Base-by-base conservation (phyloP, 2,113 vertebrate genomes). In the Pogona vitticeps region DNA sequence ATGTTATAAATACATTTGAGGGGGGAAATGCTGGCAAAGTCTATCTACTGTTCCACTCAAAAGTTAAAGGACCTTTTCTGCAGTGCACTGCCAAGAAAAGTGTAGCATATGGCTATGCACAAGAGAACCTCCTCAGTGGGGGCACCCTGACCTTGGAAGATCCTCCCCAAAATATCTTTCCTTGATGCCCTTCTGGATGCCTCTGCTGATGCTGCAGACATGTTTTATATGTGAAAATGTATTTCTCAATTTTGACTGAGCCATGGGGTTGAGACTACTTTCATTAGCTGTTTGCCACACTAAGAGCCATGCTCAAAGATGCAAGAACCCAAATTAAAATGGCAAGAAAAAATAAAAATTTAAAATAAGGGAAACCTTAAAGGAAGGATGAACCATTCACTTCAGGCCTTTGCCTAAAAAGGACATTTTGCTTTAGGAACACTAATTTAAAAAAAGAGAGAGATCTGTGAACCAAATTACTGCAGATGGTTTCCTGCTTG, bases 1-100 rank as follows among this genome's bases (percentile, higher is more conserved):
- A 40, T 21, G 3, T 8, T 72, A 17, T 3, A 12, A 5, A 0
- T 12, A n/a, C 0, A 0, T n/a, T 80, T 3, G 36, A 6, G n/a
- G n/a, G n/a, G n/a, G n/a, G n/a, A n/a, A n/a, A n/a, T n/a, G n/a
- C n/a, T n/a, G n/a, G 77, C 26, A 89, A 84, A 77, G 72, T 1
- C 42, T 31, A 31, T 36, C 21, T 40, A 7, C 13, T 81, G 65
- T 7, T 81, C 36, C 12, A 36, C 23, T 42, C 38, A 42, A 3
- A 81, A 81, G 63, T 21, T n/a, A 56, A 58, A 15, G 23, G 76
- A 4, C 13, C 23, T 26, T 9, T 26, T 46, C 12, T 38, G 3
- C 38, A 2, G 18, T 23, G 36, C 73, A 23, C 13, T 3, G 40
- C 42, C 28, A 46, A 28, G 23, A 23, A 42, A 42, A 10, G 6